These are phyloP conservation scores for Camelus bactrianus DNA, from an alignment of 2,113 vertebrate species.

Conservation along the genomic window DNA sequence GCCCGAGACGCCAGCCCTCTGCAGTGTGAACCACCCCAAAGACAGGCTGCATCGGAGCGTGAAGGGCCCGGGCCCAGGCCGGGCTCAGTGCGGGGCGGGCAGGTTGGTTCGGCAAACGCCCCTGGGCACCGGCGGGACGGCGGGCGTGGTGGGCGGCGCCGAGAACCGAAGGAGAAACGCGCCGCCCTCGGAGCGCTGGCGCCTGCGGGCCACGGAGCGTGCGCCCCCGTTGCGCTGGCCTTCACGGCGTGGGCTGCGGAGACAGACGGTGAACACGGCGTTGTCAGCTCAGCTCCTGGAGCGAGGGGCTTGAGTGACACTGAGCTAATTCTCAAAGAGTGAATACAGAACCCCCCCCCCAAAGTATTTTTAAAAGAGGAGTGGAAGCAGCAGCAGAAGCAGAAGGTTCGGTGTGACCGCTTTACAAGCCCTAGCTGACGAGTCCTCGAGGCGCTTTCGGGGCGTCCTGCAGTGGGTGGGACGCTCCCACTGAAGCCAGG, in stretches of 20 bases:
- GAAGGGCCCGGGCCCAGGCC: neutral
- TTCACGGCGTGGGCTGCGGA: too few relatives aligned
- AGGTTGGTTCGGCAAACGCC: neutral
- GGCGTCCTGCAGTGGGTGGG: neutral
- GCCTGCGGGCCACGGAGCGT: neutral
- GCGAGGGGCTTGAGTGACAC: neutral
- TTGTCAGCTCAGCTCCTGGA: neutral
- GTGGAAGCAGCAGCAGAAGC: neutral
- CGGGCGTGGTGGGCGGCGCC: neutral
- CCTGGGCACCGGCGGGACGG: neutral
- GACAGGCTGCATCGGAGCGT: neutral
- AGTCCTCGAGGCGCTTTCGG: neutral
- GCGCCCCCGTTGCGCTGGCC: too few relatives aligned
- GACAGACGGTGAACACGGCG: too few relatives aligned
- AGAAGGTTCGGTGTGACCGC: neutral
- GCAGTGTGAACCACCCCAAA: neutral
- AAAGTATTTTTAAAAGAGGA: neutral
- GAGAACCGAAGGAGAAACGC: neutral
- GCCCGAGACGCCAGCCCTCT: neutral
- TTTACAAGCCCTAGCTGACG: neutral
- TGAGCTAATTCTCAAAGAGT: neutral
- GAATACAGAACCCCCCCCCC: neutral
- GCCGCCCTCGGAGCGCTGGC: neutral
- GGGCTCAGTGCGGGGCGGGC: neutral
- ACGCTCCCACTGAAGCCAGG: neutral